Conservation (phyloP, 1,140 invertebrate genomes). For the Drosophila sulfurigaster region DNA sequence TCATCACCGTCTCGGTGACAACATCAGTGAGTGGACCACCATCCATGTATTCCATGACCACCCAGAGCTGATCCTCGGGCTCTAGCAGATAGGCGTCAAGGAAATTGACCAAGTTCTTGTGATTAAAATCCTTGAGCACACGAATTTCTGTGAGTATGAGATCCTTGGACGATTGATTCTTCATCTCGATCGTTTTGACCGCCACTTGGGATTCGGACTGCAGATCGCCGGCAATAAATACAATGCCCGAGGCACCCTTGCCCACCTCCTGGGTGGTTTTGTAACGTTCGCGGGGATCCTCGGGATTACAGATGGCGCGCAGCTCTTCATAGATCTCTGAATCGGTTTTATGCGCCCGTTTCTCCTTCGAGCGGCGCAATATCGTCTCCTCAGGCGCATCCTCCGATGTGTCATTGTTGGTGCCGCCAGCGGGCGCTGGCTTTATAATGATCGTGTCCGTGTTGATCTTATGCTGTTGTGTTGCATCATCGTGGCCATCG, state of each 20-base stretch:
- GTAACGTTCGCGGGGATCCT: conserved; percentile 92
- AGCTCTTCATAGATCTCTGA: conserved; percentile 95
- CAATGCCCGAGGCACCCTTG: conserved; percentile 95
- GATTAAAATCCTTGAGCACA: conserved; percentile 96
- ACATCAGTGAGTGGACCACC: conserved; percentile 98
- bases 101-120: conserved; percentile 99
- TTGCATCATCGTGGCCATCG: conserved; percentile 36
- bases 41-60: conserved; percentile 97
- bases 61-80: conserved; percentile 96
- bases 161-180: conserved; percentile 97
- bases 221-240: conserved; percentile 95
- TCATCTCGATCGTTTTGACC: conserved; percentile 98
- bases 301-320: conserved; percentile 90
- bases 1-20: conserved; percentile 98
- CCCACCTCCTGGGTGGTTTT: conserved; percentile 94
- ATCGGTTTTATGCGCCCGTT: conserved; percentile 88
- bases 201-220: conserved; percentile 93
- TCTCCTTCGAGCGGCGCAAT: conserved; percentile 86
- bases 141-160: conserved; percentile 97
- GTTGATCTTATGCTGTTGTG: conserved; percentile 70
- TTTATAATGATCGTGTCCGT: conserved; percentile 85
- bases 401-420: conserved; percentile 29
- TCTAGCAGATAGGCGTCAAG: conserved; percentile 94
- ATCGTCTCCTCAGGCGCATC: conserved; percentile 86
- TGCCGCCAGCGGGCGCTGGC: conserved; percentile 31